Evolutionary conservation across 2,888 invertebrate genomes (phyloP).

Genomic region (Cantharis lateralis): DNA sequence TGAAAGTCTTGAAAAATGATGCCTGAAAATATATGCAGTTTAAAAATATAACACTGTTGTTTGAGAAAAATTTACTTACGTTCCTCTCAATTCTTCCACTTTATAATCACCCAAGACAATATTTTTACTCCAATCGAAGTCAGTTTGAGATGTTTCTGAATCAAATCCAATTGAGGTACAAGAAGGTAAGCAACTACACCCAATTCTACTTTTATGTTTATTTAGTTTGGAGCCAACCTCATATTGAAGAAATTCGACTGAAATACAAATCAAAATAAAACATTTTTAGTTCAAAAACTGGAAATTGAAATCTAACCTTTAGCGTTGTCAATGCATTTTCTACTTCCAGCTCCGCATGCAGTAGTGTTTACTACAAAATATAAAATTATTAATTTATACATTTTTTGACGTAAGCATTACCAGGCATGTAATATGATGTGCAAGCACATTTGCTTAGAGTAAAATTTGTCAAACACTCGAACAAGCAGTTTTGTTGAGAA

Average conservation of each 20-base stretch:
- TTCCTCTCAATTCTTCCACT: neutral
- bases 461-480: conserved; percentile 41
- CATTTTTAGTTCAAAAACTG: too few relatives aligned
- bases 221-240: neutral
- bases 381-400: neutral
- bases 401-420: conserved; percentile 32
- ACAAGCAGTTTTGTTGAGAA: conserved; percentile 39
- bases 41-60: too few relatives aligned
- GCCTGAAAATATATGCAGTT: neutral
- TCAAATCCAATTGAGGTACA: neutral
- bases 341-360: neutral
- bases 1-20: neutral
- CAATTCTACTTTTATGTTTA: neutral
- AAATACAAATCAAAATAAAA: conserved; percentile 6
- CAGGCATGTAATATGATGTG: conserved; percentile 39
- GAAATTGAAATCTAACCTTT: neutral
- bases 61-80: neutral
- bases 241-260: neutral
- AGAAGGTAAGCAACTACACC: neutral
- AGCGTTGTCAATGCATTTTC: neutral
- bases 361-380: conserved; percentile 1
- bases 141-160: neutral
- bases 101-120: neutral
- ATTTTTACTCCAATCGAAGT: neutral
- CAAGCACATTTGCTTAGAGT: conserved; percentile 36